Percentiles rank a stretch among this genome's conserved stretches.
These are phyloP conservation scores for Pterostichus madidus DNA, from an alignment of 2,888 invertebrate species.

Conservation along the genomic window DNA sequence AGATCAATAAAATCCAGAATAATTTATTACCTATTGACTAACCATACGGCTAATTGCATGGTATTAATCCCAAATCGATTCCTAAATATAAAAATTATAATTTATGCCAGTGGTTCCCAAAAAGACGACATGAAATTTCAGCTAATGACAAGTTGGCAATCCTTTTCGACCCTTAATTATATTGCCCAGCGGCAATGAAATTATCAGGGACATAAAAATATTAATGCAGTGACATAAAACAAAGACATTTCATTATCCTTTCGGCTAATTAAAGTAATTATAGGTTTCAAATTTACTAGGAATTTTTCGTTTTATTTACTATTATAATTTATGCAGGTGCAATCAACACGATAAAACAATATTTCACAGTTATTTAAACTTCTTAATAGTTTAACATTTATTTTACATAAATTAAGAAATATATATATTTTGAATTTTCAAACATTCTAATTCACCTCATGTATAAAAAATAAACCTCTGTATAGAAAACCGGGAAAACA, in stretches of 20 bases:
- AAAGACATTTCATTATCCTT: slow-evolving; percentile 27
- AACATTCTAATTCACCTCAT: no score
- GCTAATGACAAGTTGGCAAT: no score
- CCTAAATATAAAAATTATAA: slow-evolving; percentile 34
- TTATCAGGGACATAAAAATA: slow-evolving; percentile 28
- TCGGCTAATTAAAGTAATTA: slow-evolving; percentile 23
- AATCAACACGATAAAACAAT: no score
- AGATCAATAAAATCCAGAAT: slow-evolving; percentile 12
- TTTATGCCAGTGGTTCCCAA: slow-evolving; percentile 16
- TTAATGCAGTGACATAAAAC: slow-evolving; percentile 36
- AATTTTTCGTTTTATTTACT: no score
- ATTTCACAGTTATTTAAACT: no score
- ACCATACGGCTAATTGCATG: slow-evolving; percentile 11
- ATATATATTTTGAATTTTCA: no score
- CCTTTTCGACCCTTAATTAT: not conserved
- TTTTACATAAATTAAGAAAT: no score
- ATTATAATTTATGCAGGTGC: no score
- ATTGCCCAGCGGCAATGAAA: not conserved
- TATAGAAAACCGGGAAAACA: no score
- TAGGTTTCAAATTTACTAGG: not conserved
- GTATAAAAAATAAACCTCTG: no score
- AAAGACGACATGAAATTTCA: not conserved
- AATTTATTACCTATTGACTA: not conserved
- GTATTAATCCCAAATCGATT: slow-evolving; percentile 29
- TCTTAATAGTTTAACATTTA: no score